Conservation (phyloP, 2,113 vertebrate species). For the Saiga tatarica region DNA sequence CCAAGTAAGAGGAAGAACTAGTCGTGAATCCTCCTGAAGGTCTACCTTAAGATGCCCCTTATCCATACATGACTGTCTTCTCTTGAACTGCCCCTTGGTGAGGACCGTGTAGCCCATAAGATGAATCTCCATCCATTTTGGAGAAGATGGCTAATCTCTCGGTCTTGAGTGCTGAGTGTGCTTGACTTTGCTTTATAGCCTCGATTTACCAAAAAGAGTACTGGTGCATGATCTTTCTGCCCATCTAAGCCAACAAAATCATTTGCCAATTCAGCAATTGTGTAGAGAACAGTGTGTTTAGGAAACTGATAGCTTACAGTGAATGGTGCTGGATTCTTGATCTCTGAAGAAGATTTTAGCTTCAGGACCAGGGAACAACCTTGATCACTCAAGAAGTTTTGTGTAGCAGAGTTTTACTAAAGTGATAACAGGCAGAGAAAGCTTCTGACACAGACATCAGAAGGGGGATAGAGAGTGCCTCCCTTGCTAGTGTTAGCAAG, state of each 20-base stretch:
- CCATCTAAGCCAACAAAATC: neutral
- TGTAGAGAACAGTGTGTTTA: neutral
- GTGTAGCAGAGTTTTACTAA: neutral
- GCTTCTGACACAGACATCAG: neutral
- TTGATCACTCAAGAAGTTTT: neutral
- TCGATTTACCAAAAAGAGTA: neutral
- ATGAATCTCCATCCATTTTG: neutral
- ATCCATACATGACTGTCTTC: neutral
- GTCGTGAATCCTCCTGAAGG: neutral
- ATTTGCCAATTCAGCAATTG: neutral
- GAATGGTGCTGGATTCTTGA: neutral
- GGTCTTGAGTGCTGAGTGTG: neutral
- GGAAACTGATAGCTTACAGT: neutral
- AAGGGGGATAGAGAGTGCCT: neutral
- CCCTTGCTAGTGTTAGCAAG: neutral
- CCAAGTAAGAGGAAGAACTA: neutral
- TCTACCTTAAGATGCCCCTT: neutral
- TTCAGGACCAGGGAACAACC: neutral
- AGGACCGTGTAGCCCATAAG: neutral
- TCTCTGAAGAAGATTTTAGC: neutral
- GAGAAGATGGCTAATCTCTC: neutral
- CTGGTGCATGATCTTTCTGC: neutral
- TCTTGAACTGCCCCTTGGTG: neutral
- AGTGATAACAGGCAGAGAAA: neutral
- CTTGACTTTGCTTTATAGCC: neutral